Evolutionary conservation across 2,888 invertebrate species (phyloP), one percentile per base, ranked within the genome.

Genomic region (Plebejus melissa): DNA sequence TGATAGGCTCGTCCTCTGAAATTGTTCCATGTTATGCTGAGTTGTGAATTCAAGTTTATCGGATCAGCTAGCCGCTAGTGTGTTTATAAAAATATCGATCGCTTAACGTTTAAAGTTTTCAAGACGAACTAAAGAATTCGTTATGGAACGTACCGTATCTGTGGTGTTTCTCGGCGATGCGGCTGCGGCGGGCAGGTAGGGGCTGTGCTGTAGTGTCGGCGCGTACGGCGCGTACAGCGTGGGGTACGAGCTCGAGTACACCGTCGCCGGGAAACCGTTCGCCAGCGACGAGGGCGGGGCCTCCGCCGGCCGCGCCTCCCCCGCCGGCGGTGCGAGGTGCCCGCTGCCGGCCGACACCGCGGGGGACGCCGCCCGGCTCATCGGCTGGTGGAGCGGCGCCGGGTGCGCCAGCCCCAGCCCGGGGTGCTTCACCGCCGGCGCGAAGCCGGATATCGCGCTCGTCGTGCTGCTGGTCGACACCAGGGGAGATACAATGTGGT

Each of bases 191-290:
- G 96, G 95, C 82, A 96, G 94, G 85, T 97, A 97, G 69, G 96
- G 96, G 83, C 96, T 96, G 88, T 96, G 95, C 88, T 96, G 95
- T 79, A 96, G 87, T 76, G 96, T 94, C 77, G 96, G 94, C 77
- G 96, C 96, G 84, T 97, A 97, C 0, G 97, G 97, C 16, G 97
- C 96, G 85, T 97, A 97, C 78, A 97, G 93, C 60, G 96, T 95
- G 79, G 96, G 95, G 79, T 91, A 91, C 60, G 88, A 83, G 60
- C 88, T 89, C 76, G 96, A 95, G 86, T 96, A 97, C 1, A 97
- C 96, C 11, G 97, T 96, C 82, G 97, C 94, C 54, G 92, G 92
- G 81, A 88, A 93, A 60, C 93, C 91, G 77, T 88, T 95, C 79
- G 96, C 94, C 82, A 96, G 95, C 2, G 96, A 96, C 11, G 97